Evolutionary conservation across 2,888 invertebrate species (phyloP).

Genomic region (Cryptus armator): DNA sequence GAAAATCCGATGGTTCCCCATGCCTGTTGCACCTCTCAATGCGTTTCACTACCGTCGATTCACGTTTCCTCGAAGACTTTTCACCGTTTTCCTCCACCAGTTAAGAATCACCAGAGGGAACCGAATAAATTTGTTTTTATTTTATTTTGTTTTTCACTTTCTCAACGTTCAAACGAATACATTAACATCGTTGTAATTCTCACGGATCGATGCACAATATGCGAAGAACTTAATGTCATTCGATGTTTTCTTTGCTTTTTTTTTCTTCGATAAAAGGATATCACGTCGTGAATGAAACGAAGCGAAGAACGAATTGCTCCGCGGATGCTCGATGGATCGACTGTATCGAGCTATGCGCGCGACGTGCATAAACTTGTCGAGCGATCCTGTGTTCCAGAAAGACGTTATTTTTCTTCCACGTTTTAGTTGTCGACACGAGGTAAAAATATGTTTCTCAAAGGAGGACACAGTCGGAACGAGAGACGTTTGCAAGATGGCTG

Average conservation of each 20-base stretch:
- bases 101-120: not conserved
- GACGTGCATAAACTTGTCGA: not conserved
- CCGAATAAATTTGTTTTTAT: not conserved
- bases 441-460: constrained; percentile 56
- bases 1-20: constrained; percentile 45
- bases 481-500: constrained; percentile 77
- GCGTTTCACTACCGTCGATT: not conserved
- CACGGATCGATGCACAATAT: constrained; percentile 50
- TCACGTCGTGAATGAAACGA: constrained; percentile 16
- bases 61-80: constrained; percentile 6
- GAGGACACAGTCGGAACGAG: constrained; percentile 65
- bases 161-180: not conserved
- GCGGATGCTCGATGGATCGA: constrained; percentile 1
- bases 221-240: constrained; percentile 50
- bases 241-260: not conserved
- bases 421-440: not conserved
- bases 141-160: not conserved
- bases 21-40: constrained; percentile 36
- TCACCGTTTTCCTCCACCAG: not conserved
- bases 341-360: not conserved
- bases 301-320: not conserved
- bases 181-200: not conserved
- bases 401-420: constrained; percentile 15
- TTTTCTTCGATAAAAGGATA: not conserved
- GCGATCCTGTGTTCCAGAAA: constrained; percentile 1